These are phyloP conservation scores for Cyprinus carpio DNA, from an alignment of 2,113 vertebrate genomes.

Conservation along the genomic window DNA sequence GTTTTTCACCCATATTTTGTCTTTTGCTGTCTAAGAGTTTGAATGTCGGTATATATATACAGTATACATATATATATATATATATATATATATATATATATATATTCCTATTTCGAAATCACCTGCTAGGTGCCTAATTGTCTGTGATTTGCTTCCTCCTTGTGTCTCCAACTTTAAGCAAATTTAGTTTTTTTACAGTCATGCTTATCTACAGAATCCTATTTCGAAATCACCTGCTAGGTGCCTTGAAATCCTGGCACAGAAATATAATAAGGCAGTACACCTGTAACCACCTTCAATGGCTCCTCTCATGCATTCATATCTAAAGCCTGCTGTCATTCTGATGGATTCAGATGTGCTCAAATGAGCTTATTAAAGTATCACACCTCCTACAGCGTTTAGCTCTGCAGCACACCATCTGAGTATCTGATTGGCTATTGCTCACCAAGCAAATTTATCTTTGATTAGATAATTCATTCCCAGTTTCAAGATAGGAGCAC, in stretches of 20 bases:
- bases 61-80: no score
- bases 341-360: slow-evolving; percentile 46
- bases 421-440: slow-evolving; percentile 53
- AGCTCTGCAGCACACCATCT: slow-evolving; percentile 29
- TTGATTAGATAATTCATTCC: slow-evolving; percentile 58
- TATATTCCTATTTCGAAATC: no score
- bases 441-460: slow-evolving; percentile 53
- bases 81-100: no score
- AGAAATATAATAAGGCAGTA: slow-evolving; percentile 6
- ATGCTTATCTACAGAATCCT: background rate
- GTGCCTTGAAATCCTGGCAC: background rate
- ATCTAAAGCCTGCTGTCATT: slow-evolving; percentile 29
- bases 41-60: slow-evolving; percentile 31
- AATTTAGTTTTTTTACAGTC: background rate
- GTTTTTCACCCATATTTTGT: background rate
- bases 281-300: slow-evolving; percentile 32
- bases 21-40: background rate
- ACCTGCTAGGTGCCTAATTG: no score
- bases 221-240: slow-evolving; percentile 18
- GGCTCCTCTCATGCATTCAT: slow-evolving; percentile 25
- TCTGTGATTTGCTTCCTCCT: background rate
- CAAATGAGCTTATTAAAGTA: slow-evolving; percentile 51
- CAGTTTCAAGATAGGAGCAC: slow-evolving; percentile 44
- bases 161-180: background rate
- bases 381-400: slow-evolving; percentile 35